These are phyloP conservation scores for Apteryx owenii DNA, from an alignment of 2,113 vertebrate species.

Conservation along the genomic window DNA sequence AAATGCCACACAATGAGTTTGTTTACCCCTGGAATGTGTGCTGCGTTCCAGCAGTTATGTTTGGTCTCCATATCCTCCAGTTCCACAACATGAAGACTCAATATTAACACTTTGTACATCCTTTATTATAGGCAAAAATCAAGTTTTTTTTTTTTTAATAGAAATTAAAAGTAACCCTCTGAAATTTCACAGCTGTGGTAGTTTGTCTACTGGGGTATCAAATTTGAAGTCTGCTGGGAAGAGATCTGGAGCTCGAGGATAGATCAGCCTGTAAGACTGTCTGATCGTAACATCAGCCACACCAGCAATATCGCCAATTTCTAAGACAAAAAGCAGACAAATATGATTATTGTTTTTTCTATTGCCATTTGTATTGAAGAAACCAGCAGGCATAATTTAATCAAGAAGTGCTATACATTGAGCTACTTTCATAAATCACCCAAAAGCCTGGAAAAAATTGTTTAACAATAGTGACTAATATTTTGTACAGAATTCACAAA, in stretches of 20 bases:
- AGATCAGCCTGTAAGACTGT: conserved; percentile 97
- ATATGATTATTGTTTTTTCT: not conserved
- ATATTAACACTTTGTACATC: conserved; percentile 69
- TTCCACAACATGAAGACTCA: conserved; percentile 71
- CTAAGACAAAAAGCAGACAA: conserved; percentile 74
- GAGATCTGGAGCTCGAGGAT: conserved; percentile 95
- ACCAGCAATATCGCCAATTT: conserved; percentile 98
- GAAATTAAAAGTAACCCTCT: not conserved
- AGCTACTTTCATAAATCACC: not conserved
- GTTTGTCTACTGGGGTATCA: conserved; percentile 97
- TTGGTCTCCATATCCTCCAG: conserved; percentile 47
- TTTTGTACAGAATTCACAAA: not conserved
- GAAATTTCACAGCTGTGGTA: conserved; percentile 90
- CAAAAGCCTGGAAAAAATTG: not conserved
- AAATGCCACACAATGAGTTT: conserved; percentile 76
- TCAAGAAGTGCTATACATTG: not conserved
- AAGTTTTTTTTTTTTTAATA: not conserved
- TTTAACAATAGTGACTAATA: not conserved
- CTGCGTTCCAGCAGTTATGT: conserved; percentile 42
- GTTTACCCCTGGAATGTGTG: conserved; percentile 81
- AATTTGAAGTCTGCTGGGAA: conserved; percentile 99
- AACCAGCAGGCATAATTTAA: not conserved
- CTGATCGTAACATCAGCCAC: conserved; percentile 99
- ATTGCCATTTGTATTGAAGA: not conserved
- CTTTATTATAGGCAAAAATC: conserved; percentile 71